Base-by-base conservation (phyloP, 2,113 vertebrate species). In the Takifugu bimaculatus region DNA sequence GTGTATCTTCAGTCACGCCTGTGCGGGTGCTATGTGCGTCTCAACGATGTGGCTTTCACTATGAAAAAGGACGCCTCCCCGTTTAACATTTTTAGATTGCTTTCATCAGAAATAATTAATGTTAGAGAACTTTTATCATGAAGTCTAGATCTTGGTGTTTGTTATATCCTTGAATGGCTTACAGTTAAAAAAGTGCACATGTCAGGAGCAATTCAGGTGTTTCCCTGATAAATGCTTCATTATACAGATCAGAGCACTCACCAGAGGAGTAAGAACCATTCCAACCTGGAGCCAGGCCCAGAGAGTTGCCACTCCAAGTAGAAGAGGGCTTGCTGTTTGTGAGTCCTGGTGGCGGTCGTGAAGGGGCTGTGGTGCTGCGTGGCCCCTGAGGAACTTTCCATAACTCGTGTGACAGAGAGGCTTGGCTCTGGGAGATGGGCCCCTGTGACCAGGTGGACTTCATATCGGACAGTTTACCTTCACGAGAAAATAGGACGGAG, bases 371-470 rank as follows among this genome's bases (percentile, higher is more conserved):
- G 80, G 91, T 92, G 89, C 91, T 95, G 87, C 95, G 94, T 47
- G 94, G 93, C 29, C 89, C 90, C 60, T 89, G 85, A 27, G 91
- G 88, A 63, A 97, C 96, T 88, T 99, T 99, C 97, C 97, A 99
- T 70, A 98, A 92, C 74, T 99, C 97, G 0, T 97, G 96, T 63
- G 96, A 98, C 55, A 98, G 85, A 63, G 96, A 95, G 74, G 91
- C 93, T 91, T 96, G 96, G 11, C 91, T 92, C 91, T 99, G 96
- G 79, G 95, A 92, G 86, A 94, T 92, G 3, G 97, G 93, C 72
- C 94, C 93, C 12, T 93, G 91, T 54, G 97, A 96, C 97, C 97
- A 99, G 11, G 94, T 95, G 57, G 97, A 96, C 85, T 99, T 98
- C 85, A 98, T 94, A 84, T 99, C 96, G 64, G 95, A 92, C 77